Conservation (phyloP, 2,888 invertebrate species). For the Leucophora obtusa region DNA sequence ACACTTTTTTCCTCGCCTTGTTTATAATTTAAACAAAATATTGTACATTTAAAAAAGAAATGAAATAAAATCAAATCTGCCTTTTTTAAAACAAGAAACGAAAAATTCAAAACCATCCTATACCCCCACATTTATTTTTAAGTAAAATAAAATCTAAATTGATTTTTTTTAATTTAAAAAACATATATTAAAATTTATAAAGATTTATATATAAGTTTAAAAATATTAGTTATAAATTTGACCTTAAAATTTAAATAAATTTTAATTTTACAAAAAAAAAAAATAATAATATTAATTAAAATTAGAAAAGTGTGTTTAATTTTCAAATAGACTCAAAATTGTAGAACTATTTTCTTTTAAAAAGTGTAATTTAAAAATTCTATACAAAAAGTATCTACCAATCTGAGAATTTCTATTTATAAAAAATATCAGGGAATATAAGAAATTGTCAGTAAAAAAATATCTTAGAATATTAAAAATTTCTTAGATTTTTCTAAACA, state of each 20-base stretch:
- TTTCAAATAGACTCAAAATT: background rate
- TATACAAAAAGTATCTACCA: too few species aligned
- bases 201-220: constrained; percentile 26
- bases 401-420: too few species aligned
- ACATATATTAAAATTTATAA: constrained; percentile 4
- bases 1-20: constrained; percentile 61
- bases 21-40: constrained; percentile 41
- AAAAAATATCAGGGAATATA: too few species aligned
- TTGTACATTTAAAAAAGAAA: constrained; percentile 63
- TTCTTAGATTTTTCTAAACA: too few species aligned
- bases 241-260: constrained; percentile 51
- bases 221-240: constrained; percentile 43
- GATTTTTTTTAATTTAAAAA: constrained; percentile 26
- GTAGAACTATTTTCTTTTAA: too few species aligned
- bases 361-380: too few species aligned
- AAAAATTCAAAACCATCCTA: constrained; percentile 14
- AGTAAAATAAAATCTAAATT: background rate
- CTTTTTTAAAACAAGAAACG: constrained; percentile 12
- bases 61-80: constrained; percentile 61
- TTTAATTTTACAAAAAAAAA: constrained; percentile 46
- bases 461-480: too few species aligned
- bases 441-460: too few species aligned
- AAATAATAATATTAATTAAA: constrained; percentile 22
- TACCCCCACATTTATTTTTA: constrained; percentile 16
- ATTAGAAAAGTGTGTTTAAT: constrained; percentile 1